These are phyloP conservation scores for Caracal caracal DNA, from an alignment of 2,113 vertebrate genomes.

Conservation along the genomic window DNA sequence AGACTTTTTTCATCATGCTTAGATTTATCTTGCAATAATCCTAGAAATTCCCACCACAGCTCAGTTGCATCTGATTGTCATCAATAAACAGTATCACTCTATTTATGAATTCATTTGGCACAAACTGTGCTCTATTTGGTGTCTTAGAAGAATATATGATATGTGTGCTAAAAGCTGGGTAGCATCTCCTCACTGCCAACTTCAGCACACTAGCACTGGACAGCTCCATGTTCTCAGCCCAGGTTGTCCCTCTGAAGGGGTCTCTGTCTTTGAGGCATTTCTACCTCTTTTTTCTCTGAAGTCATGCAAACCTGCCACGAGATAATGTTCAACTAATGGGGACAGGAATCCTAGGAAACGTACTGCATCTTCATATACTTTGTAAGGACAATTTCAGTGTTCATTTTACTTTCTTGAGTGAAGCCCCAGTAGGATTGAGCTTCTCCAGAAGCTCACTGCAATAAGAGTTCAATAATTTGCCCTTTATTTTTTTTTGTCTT, in stretches of 20 bases:
- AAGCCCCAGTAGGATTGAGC: rapidly evolving
- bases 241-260: background rate
- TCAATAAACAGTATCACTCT: background rate
- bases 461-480: background rate
- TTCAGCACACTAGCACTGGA: background rate
- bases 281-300: background rate
- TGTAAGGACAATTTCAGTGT: background rate
- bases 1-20: background rate
- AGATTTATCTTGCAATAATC: background rate
- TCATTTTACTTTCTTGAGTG: background rate
- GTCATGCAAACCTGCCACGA: background rate
- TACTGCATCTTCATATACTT: background rate
- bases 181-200: background rate
- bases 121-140: background rate
- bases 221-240: background rate
- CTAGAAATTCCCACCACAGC: background rate
- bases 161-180: too few relatives aligned
- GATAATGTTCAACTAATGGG: background rate
- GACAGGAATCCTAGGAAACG: background rate
- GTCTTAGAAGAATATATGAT: background rate
- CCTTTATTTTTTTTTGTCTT: background rate
- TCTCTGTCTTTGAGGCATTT: background rate
- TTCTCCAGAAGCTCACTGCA: background rate
- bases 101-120: background rate
- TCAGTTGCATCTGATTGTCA: background rate